phyloP scores from a whole-genome alignment of 2,888 invertebrate genomes.

The Ecliptopera silaceata region DNA sequence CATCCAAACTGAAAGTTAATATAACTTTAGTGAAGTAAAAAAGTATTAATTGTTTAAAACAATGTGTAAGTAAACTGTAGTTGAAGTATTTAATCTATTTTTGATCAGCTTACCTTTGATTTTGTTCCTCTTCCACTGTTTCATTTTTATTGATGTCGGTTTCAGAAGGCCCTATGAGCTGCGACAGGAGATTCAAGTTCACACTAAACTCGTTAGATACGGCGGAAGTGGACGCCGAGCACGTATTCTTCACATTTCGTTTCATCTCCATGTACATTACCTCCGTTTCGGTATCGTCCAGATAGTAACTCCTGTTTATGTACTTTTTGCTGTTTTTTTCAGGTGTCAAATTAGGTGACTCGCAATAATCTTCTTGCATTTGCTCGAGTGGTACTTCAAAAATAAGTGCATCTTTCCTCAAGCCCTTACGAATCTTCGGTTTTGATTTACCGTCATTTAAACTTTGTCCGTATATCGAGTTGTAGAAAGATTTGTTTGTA shows the following conservation, averaged over 20 bases:
- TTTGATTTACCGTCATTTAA: slow-evolving; percentile 42
- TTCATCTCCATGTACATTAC: slow-evolving; percentile 57
- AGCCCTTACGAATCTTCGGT: slow-evolving; percentile 39
- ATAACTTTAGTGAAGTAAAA: neutral
- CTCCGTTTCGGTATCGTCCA: slow-evolving; percentile 67
- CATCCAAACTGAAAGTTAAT: slow-evolving; percentile 15
- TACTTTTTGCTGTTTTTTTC: slow-evolving; percentile 51
- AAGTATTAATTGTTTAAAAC: too few relatives aligned
- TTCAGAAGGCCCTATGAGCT: slow-evolving; percentile 41
- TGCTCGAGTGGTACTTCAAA: slow-evolving; percentile 39
- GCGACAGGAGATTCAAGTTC: slow-evolving; percentile 46
- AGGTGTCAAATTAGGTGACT: slow-evolving; percentile 33
- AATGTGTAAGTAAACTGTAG: too few relatives aligned
- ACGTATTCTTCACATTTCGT: slow-evolving; percentile 28
- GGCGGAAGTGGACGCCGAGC: slow-evolving; percentile 51
- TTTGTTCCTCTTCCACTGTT: slow-evolving; percentile 18
- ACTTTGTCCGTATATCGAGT: slow-evolving; percentile 70
- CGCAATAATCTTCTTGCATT: slow-evolving; percentile 36
- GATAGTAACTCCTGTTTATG: slow-evolving; percentile 59
- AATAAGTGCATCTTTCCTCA: slow-evolving; percentile 18
- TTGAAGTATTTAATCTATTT: neutral
- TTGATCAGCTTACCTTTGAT: neutral
- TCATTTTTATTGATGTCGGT: slow-evolving; percentile 37
- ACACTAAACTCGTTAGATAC: slow-evolving; percentile 50
- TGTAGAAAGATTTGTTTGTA: slow-evolving; percentile 74